These are phyloP conservation scores for Sarcophaga rosellei DNA, from an alignment of 2,888 invertebrate species.

Conservation along the genomic window DNA sequence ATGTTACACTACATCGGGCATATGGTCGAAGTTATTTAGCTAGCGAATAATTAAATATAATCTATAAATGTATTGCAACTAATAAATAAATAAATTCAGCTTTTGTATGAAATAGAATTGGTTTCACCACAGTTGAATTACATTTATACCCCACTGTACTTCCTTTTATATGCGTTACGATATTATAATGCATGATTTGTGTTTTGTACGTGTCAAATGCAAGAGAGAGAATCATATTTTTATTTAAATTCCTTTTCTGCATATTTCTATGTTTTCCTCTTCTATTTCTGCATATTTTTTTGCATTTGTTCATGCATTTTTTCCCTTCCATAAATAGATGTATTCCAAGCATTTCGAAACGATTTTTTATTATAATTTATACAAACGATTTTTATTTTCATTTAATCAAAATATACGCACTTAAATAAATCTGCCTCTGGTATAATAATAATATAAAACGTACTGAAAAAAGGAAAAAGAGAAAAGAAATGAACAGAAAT, in stretches of 20 bases:
- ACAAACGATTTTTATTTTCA: constrained; percentile 26
- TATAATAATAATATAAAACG: background rate
- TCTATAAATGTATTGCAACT: no score
- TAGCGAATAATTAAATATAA: no score
- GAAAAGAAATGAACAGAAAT: background rate
- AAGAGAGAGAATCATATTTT: constrained; percentile 41
- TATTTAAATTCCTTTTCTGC: constrained; percentile 45
- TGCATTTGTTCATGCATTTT: background rate
- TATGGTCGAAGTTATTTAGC: no score
- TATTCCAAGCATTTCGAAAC: background rate
- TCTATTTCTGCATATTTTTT: background rate
- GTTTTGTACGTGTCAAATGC: constrained; percentile 59
- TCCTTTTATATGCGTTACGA: background rate
- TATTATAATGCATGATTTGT: constrained; percentile 59
- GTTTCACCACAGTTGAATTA: no score
- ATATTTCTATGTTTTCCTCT: constrained; percentile 23
- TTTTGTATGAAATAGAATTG: background rate
- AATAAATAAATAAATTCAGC: no score
- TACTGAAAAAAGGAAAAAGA: background rate
- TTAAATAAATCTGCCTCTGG: constrained; percentile 11
- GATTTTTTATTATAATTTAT: constrained; percentile 36
- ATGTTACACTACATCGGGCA: no score
- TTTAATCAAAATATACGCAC: constrained; percentile 34
- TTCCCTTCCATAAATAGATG: background rate
- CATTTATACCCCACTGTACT: constrained; percentile 21